Evolutionary conservation across 2,888 invertebrate genomes (phyloP).

Genomic region (Portevinia maculata): DNA sequence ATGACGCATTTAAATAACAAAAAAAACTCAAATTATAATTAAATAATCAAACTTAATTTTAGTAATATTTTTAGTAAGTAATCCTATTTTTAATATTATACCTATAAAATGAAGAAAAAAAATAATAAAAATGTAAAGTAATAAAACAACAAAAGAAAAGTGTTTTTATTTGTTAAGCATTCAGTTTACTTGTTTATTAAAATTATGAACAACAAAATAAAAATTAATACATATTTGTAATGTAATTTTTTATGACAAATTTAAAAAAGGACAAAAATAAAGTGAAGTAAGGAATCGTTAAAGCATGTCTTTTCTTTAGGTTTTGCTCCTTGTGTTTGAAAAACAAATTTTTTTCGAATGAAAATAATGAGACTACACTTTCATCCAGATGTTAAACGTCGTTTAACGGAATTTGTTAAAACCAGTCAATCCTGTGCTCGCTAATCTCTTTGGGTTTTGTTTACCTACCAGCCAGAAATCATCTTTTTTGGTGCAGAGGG

Average conservation of each 20-base stretch:
- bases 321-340: no score
- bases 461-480: no score
- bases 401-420: no score
- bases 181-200: slow-evolving; percentile 25
- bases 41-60: slow-evolving; percentile 73
- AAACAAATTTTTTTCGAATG: no score
- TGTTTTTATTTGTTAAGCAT: slow-evolving; percentile 58
- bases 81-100: slow-evolving; percentile 64
- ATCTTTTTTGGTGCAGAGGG: no score
- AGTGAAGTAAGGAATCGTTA: slow-evolving; percentile 41
- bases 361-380: no score
- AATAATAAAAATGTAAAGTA: slow-evolving; percentile 43
- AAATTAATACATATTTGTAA: slow-evolving; percentile 57
- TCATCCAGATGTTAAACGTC: no score
- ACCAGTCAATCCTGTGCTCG: no score
- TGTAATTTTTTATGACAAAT: slow-evolving; percentile 37
- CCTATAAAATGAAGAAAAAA: slow-evolving; percentile 29
- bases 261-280: slow-evolving; percentile 19
- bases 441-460: no score
- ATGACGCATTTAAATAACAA: slow-evolving; percentile 70
- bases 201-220: not conserved
- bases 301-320: not conserved
- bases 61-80: slow-evolving; percentile 67
- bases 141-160: slow-evolving; percentile 16
- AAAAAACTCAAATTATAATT: slow-evolving; percentile 60